A percentile compares a stretch with the other conserved stretches of the same genome.
Evolutionary conservation across 2,113 vertebrate species (phyloP).

Genomic region (Ictalurus furcatus): DNA sequence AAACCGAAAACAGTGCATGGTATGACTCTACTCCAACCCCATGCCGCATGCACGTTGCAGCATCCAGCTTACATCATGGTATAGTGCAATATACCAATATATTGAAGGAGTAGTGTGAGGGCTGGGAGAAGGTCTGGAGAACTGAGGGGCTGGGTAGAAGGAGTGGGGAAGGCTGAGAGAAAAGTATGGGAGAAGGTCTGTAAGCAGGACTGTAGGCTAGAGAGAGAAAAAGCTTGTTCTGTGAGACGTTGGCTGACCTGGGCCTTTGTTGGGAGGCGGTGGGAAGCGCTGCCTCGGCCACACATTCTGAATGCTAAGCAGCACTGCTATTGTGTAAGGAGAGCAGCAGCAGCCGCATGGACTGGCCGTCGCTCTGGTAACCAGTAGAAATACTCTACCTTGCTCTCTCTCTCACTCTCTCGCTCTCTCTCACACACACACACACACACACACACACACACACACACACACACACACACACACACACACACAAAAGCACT

Average conservation of each 20-base stretch:
- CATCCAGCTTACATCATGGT: neutral
- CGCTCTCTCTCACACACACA: conserved; percentile 7
- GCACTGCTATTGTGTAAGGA: conserved; percentile 73
- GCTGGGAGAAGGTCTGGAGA: neutral
- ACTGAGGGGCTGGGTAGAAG: neutral
- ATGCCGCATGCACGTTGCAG: too few relatives aligned
- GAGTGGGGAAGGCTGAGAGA: neutral
- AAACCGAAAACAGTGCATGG: neutral
- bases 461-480: neutral
- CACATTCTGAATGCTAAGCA: conserved; percentile 77
- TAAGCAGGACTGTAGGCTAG: conserved; percentile 4
- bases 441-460: conserved; percentile 6
- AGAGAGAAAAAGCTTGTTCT: conserved; percentile 26
- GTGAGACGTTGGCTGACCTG: conserved; percentile 69
- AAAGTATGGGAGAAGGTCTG: neutral
- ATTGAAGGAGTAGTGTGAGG: neutral
- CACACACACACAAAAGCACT: conserved; percentile 36
- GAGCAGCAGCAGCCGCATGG: conserved; percentile 71
- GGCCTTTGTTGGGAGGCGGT: conserved; percentile 76
- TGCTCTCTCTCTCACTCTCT: neutral
- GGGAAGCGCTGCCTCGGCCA: conserved; percentile 75
- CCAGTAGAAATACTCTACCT: conserved; percentile 64
- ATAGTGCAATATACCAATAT: neutral
- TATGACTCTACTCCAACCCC: neutral
- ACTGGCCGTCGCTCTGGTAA: conserved; percentile 71